These are phyloP conservation scores for Drosophila merina DNA, from an alignment of 2,888 invertebrate genomes.

Conservation along the genomic window DNA sequence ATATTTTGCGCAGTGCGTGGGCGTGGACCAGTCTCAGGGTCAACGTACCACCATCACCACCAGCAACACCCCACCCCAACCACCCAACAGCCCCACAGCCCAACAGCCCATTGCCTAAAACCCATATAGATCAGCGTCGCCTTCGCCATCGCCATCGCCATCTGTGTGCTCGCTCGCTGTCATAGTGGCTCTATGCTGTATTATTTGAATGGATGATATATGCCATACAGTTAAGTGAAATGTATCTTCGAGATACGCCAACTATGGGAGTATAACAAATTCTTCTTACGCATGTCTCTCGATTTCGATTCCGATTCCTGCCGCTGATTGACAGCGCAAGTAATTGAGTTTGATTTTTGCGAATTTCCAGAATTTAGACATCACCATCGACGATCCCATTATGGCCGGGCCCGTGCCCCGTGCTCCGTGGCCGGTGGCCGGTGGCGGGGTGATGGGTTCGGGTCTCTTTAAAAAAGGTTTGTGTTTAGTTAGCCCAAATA, in stretches of 20 bases:
- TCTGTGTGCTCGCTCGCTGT: conserved; percentile 60
- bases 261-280: conserved; percentile 52
- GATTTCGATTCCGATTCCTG: conserved; percentile 60
- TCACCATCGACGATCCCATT: conserved; percentile 46
- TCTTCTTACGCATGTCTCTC: conserved; percentile 74
- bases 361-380: conserved; percentile 74
- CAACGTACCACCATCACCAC: conserved; percentile 61
- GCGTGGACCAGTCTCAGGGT: conserved; percentile 72
- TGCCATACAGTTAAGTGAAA: conserved; percentile 74
- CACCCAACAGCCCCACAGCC: conserved; percentile 2
- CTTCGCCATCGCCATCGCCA: conserved; percentile 11
- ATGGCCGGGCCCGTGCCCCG: background rate
- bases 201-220: conserved; percentile 70
- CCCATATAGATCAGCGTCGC: conserved; percentile 32
- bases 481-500: conserved; percentile 77
- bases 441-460: background rate
- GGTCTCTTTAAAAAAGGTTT: conserved; percentile 69
- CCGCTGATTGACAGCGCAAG: conserved; percentile 72
- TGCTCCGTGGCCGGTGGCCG: background rate
- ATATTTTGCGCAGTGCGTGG: conserved; percentile 72
- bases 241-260: conserved; percentile 67
- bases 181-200: conserved; percentile 48
- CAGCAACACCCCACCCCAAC: conserved; percentile 15
- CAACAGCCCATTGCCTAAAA: conserved; percentile 9
- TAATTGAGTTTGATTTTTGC: conserved; percentile 79